Evolutionary conservation across 2,888 invertebrate genomes (phyloP), one percentile per base, ranked within the genome.

Genomic region (Cosmopolites sordidus): DNA sequence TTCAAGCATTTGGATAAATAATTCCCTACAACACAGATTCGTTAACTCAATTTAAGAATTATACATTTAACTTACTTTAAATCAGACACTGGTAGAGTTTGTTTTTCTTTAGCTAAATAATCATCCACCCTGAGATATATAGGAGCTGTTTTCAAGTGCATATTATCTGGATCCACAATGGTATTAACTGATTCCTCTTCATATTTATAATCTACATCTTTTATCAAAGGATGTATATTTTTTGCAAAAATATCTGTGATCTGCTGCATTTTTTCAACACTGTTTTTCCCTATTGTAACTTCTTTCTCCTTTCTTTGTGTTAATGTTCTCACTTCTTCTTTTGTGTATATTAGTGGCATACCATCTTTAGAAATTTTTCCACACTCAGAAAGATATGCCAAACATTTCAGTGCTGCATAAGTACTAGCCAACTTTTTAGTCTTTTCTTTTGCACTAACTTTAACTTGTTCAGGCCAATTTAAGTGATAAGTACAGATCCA

Each of bases 401-500:
- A 66, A 0, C 78, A 79, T 65, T 76, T 76, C 0, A 71, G 61
- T 0, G 83, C 78, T n/a, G 80, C 79, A 60, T 76, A 75, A 38
- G 75, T 73, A 0, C 78, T 75, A 0, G 84, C 81, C 29, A 73
- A 70, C 0, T 74, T 72, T 72, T 84, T 85, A 37, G 76, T 79
- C 58, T 67, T 58, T 8, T 75, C 78, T 56, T 68, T 68, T 70
- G 75, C 71, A 61, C 77, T 74, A 72, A 85, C 81, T 59, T 76
- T 76, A 6, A 71, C 70, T 44, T 76, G 71, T 60, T 77, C 76
- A 0, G 85, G 84, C 84, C 84, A 85, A 29, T 71, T 65, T 56
- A 84, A 69, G 1, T 70, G 62, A 53, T 81, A 81, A 11, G 71
- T 77, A 58, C 80, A 81, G 0, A 65, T 70, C 83, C 83, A 84